phyloP scores from a whole-genome alignment of 2,888 invertebrate species.

The Napeogenes inachia region DNA sequence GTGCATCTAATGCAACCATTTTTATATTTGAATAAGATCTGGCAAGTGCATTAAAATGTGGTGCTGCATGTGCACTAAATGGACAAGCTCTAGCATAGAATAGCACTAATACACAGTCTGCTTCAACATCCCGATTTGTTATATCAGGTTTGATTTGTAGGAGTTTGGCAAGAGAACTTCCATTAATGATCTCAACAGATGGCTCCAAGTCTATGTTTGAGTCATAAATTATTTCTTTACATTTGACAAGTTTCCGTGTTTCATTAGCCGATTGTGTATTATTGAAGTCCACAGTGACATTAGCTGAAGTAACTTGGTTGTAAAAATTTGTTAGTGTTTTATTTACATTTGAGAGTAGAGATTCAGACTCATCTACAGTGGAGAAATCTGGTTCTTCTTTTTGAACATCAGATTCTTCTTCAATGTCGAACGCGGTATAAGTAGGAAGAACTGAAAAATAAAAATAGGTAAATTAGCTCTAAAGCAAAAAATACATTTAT shows the following conservation, averaged over 20 bases:
- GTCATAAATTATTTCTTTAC: slow-evolving; percentile 61
- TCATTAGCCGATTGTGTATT: slow-evolving; percentile 57
- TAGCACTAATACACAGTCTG: slow-evolving; percentile 86
- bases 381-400: slow-evolving; percentile 52
- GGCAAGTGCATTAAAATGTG: slow-evolving; percentile 93
- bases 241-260: slow-evolving; percentile 65
- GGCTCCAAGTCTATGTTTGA: slow-evolving; percentile 55
- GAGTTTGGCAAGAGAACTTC: slow-evolving; percentile 81
- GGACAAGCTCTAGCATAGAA: slow-evolving; percentile 95
- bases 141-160: slow-evolving; percentile 80
- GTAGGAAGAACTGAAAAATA: slow-evolving; percentile 19
- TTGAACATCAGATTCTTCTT: slow-evolving; percentile 47
- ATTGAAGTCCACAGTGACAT: slow-evolving; percentile 59
- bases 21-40: slow-evolving; percentile 91
- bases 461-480: neutral
- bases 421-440: slow-evolving; percentile 49
- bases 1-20: slow-evolving; percentile 93
- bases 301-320: slow-evolving; percentile 66
- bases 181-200: slow-evolving; percentile 82
- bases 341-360: slow-evolving; percentile 65
- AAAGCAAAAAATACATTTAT: neutral
- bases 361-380: slow-evolving; percentile 69
- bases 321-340: slow-evolving; percentile 66
- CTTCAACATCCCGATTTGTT: slow-evolving; percentile 80
- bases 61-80: slow-evolving; percentile 93